Conservation (phyloP, 2,797 vertebrate genomes). For the Rhyacichthys aspro region DNA sequence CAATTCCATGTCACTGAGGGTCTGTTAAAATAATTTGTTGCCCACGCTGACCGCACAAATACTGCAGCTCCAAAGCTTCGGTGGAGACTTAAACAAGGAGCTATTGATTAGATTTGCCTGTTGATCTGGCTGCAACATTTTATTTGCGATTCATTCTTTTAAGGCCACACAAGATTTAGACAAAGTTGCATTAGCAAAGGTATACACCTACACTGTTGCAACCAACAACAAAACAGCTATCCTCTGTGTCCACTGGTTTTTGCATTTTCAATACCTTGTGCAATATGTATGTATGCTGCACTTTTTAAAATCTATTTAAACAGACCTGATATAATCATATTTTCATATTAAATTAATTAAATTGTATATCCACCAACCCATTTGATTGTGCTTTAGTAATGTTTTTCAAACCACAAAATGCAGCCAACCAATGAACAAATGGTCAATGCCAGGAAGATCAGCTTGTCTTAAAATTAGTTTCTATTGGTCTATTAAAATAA, state of each 20-base stretch:
- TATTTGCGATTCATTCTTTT: not conserved
- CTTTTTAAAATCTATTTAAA: too few species aligned
- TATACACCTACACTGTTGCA: not conserved
- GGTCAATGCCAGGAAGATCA: too few species aligned
- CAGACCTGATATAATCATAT: too few species aligned
- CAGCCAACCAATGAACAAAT: too few species aligned
- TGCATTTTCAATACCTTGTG: too few species aligned
- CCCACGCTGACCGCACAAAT: conserved; percentile 35
- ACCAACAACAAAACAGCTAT: not conserved
- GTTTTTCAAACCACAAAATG: too few species aligned
- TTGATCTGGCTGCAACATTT: not conserved
- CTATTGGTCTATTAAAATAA: too few species aligned
- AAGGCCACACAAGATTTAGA: not conserved
- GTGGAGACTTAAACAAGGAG: conserved; percentile 17
- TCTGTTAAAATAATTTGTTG: conserved; percentile 52
- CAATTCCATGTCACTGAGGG: conserved; percentile 48
- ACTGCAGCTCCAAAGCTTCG: conserved; percentile 8
- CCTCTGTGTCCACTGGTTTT: not conserved
- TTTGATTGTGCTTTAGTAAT: too few species aligned
- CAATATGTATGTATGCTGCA: not conserved
- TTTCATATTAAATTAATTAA: too few species aligned
- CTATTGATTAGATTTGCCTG: conserved; percentile 1
- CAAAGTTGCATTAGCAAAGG: not conserved
- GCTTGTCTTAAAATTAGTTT: too few species aligned
- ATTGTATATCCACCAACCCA: too few species aligned